phyloP scores from a whole-genome alignment of 2,888 invertebrate species.

The Palloptera scutellata region DNA sequence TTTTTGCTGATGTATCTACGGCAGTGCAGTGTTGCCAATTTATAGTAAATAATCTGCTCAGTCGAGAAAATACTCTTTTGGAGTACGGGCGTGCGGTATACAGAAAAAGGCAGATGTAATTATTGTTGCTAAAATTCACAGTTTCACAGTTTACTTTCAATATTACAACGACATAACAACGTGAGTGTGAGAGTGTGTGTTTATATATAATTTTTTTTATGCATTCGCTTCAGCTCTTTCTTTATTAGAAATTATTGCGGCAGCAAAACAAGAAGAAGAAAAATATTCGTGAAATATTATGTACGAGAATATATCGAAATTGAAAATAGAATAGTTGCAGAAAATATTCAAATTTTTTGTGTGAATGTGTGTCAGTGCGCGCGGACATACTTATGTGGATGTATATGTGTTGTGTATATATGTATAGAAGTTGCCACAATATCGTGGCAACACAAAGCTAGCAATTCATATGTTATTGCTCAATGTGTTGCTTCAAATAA shows the following conservation, averaged over 20 bases:
- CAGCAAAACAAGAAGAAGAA: background rate
- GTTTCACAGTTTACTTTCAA: background rate
- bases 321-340: conserved; percentile 3
- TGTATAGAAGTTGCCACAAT: conserved; percentile 18
- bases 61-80: conserved; percentile 45
- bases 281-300: conserved; percentile 20
- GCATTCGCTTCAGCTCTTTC: background rate
- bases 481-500: conserved; percentile 24
- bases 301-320: conserved; percentile 7
- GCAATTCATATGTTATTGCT: conserved; percentile 19
- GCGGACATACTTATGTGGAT: conserved; percentile 11
- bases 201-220: conserved; percentile 5
- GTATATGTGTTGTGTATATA: conserved; percentile 13
- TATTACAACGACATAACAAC: background rate
- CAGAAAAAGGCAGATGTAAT: conserved; percentile 3
- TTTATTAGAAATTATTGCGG: conserved; percentile 4
- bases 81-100: conserved; percentile 36
- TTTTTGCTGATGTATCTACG: conserved; percentile 1
- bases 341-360: conserved; percentile 12
- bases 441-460: conserved; percentile 20
- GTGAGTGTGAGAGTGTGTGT: conserved; percentile 16
- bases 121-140: background rate
- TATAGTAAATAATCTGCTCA: conserved; percentile 31
- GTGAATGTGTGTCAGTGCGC: conserved; percentile 12
- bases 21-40: conserved; percentile 29